Evolutionary conservation across 1,140 invertebrate genomes (phyloP).

Genomic region (Palaemon carinicauda): DNA sequence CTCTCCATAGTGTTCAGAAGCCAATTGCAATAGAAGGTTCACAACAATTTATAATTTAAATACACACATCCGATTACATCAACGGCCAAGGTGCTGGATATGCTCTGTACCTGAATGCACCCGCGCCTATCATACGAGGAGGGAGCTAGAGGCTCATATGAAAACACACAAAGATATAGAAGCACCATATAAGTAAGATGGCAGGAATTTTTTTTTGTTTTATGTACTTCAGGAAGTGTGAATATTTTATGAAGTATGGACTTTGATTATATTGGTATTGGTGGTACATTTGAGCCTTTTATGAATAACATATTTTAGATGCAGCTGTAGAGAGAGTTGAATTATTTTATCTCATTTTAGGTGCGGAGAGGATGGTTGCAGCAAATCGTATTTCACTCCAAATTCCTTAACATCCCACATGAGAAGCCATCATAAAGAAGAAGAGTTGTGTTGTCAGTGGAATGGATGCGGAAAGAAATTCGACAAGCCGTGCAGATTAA

Average conservation of each 20-base stretch:
- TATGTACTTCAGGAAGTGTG: neutral
- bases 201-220: neutral
- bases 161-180: conserved; percentile 68
- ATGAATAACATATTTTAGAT: neutral
- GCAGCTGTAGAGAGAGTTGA: neutral
- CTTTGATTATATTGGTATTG: neutral
- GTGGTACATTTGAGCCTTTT: too few relatives aligned
- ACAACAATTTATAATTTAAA: conserved; percentile 76
- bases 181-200: conserved; percentile 69
- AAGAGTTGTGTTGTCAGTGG: conserved; percentile 74
- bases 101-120: conserved; percentile 72
- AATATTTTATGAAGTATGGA: neutral
- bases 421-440: conserved; percentile 71
- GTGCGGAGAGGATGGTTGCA: conserved; percentile 73
- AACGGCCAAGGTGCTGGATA: conserved; percentile 69
- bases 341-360: conserved; percentile 61
- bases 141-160: conserved; percentile 73
- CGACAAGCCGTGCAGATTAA: conserved; percentile 76
- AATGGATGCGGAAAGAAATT: conserved; percentile 77
- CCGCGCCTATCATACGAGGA: conserved; percentile 71
- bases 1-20: conserved; percentile 64
- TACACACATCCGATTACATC: conserved; percentile 73
- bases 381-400: conserved; percentile 75
- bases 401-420: conserved; percentile 74
- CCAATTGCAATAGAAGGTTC: conserved; percentile 69